These are phyloP conservation scores for Parnassius orleans DNA, from an alignment of 2,888 invertebrate species.

Conservation along the genomic window DNA sequence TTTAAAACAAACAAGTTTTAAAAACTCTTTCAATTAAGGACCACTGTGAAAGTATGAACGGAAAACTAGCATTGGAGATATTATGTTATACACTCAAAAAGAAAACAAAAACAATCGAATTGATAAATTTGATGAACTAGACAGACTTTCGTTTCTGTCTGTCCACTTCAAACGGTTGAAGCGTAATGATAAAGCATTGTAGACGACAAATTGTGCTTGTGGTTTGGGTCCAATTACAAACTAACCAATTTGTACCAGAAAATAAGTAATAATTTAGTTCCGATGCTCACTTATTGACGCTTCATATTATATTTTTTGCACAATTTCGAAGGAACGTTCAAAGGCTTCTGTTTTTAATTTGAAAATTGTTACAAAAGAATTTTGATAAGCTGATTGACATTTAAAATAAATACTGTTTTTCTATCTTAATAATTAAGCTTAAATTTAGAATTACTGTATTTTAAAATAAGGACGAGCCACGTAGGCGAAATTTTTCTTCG, in stretches of 20 bases:
- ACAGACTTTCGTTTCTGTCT: slow-evolving; percentile 32
- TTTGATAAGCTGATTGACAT: slow-evolving; percentile 2
- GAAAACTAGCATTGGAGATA: no score
- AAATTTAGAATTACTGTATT: no score
- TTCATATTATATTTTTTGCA: slow-evolving; percentile 11
- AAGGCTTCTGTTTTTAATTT: not conserved
- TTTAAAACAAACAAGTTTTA: no score
- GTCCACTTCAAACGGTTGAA: slow-evolving; percentile 38
- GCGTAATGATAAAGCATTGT: slow-evolving; percentile 46
- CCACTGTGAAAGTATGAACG: no score
- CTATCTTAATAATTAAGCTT: no score
- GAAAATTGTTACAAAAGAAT: not conserved
- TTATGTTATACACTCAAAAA: no score
- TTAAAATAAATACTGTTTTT: not conserved
- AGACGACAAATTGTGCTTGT: slow-evolving; percentile 39
- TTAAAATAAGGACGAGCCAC: no score
- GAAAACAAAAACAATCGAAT: no score
- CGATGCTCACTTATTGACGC: slow-evolving; percentile 10
- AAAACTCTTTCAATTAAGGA: no score
- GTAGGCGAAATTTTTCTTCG: no score
- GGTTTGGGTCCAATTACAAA: slow-evolving; percentile 49
- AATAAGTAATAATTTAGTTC: slow-evolving; percentile 43
- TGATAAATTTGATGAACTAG: not conserved
- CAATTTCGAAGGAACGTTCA: not conserved
- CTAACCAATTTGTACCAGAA: slow-evolving; percentile 48